These are phyloP conservation scores for Falco concolor DNA, from an alignment of 2,797 vertebrate species.

Conservation along the genomic window DNA sequence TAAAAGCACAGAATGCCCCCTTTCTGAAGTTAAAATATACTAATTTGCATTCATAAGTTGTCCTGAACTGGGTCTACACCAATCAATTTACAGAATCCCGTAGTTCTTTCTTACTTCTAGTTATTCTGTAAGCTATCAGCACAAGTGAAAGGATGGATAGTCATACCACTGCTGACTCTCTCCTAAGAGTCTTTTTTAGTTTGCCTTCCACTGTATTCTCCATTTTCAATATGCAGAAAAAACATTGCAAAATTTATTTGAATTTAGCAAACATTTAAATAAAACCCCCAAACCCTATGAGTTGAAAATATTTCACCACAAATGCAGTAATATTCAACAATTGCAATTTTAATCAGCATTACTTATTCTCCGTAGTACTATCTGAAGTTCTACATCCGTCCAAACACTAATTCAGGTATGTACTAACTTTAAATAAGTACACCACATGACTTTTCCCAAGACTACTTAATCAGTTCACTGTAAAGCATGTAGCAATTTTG, in stretches of 20 bases:
- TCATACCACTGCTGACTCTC: neutral
- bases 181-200: neutral
- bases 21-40: neutral
- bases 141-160: neutral
- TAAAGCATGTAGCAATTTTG: neutral
- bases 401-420: neutral
- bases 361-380: neutral
- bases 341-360: neutral
- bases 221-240: neutral
- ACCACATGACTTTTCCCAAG: neutral
- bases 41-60: neutral
- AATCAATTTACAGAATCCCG: neutral
- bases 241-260: neutral
- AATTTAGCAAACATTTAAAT: neutral
- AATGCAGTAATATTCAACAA: neutral
- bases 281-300: neutral
- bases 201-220: neutral
- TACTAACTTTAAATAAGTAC: neutral
- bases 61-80: neutral
- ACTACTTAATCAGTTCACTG: neutral
- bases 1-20: neutral
- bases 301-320: neutral
- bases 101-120: neutral
- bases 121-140: accelerated
- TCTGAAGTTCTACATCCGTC: neutral